A percentile compares a stretch with the other conserved stretches of the same genome.
Evolutionary conservation across 1,140 invertebrate genomes (phyloP).

Genomic region (Dendroctonus valens): DNA sequence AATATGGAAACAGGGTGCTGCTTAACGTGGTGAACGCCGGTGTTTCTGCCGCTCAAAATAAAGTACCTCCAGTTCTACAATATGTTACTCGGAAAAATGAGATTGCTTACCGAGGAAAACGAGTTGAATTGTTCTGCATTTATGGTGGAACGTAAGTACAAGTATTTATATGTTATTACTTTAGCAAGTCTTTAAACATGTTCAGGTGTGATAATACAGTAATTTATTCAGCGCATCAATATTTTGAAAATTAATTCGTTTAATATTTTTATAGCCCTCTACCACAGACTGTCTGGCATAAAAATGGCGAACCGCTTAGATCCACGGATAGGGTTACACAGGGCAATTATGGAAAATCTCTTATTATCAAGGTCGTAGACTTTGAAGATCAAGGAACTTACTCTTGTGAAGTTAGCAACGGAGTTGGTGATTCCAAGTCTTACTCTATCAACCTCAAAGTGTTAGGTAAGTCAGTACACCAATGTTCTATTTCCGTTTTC

Average conservation of each 20-base stretch:
- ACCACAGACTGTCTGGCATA: conserved; percentile 81
- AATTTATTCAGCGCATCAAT: neutral
- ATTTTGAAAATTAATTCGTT: neutral
- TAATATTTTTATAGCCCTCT: conserved; percentile 57
- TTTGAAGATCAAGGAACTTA: conserved; percentile 86
- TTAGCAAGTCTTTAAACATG: too few species aligned
- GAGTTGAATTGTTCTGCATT: conserved; percentile 83
- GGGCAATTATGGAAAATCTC: conserved; percentile 89
- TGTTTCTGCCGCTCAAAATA: conserved; percentile 72
- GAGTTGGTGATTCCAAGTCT: conserved; percentile 77
- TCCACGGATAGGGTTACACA: conserved; percentile 75
- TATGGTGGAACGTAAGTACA: conserved; percentile 83
- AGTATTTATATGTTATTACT: too few species aligned
- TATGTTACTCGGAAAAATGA: conserved; percentile 85
- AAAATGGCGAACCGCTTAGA: conserved; percentile 67
- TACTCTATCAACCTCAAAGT: conserved; percentile 82
- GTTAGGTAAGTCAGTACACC: conserved; percentile 62
- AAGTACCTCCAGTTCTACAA: conserved; percentile 72
- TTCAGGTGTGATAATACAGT: neutral
- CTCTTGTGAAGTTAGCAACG: conserved; percentile 89
- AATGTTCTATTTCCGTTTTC: too few species aligned
- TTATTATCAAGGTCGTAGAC: conserved; percentile 80
- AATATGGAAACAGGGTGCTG: conserved; percentile 80
- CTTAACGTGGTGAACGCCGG: conserved; percentile 77
- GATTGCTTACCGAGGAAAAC: conserved; percentile 77